Base-by-base conservation (phyloP, 2,797 vertebrate species). In the Neosalanx taihuensis region DNA sequence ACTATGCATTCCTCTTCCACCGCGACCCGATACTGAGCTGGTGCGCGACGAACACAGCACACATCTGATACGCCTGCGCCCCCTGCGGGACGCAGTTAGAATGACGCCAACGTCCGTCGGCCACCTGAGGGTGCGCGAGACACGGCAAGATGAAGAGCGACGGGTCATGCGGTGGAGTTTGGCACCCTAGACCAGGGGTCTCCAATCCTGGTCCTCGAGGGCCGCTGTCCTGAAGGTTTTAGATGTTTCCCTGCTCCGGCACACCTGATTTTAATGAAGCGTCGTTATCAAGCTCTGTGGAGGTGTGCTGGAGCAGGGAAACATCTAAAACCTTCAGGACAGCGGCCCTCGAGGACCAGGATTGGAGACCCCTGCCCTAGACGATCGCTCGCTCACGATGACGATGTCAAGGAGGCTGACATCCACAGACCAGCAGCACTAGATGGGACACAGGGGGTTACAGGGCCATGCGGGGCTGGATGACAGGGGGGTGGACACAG, bases 401-500 rank as follows among this genome's bases (percentile, higher is more conserved):
- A 64, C 62, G 20, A 31, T 64, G 12, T 9, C 4, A 61, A 35
- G 41, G n/a, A 6, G 3, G 30, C 35, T 68, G 37, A 60, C 31
- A 29, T 62, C n/a, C 64, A 71, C 64, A 67, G 61, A 73, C 49
- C 31, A 26, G 53, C 30, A 62, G 29, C 41, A 61, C 30, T 26
- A 20, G 41, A 51, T 3, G 10, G 35, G n/a, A 64, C 17, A 26
- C 13, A 33, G 26, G 20, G 12, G 33, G 17, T 53, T 17, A 30
- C 30, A 20, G 33, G 12, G n/a, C 9, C 73, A 71, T 65, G 63
- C 68, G 61, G 41, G 59, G 23, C 5, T 30, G 29, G 10, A 35
- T n/a, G 6, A 61, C 7, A 18, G 60, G 26, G 13, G 12, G 56
- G 5, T 30, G n/a, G 58, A 18, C 4, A n/a, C 15, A 26, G 23